These are phyloP conservation scores for Loriculus beryllinus DNA, from an alignment of 2,797 vertebrate species.

Conservation along the genomic window DNA sequence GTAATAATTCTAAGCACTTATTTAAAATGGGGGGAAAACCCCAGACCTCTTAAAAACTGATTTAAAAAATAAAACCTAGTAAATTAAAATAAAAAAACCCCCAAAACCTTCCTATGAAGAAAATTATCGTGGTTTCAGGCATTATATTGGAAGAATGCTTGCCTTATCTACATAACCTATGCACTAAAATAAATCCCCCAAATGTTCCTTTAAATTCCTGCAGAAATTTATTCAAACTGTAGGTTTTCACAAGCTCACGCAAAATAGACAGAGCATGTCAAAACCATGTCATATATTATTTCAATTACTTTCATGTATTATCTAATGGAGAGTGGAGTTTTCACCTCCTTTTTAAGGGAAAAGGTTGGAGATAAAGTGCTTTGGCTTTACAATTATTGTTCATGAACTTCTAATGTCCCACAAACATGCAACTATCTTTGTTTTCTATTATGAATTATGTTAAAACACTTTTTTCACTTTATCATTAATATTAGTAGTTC, in stretches of 20 bases:
- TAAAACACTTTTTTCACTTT: constrained; percentile 61
- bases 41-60: background rate
- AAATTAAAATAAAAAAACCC: background rate
- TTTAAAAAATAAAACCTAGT: background rate
- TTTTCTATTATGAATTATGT: constrained; percentile 41
- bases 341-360: constrained; percentile 43
- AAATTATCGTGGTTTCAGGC: background rate
- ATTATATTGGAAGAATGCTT: background rate
- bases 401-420: constrained; percentile 30
- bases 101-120: background rate
- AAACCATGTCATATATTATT: constrained; percentile 38
- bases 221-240: background rate
- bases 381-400: constrained; percentile 41
- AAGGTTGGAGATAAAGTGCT: constrained; percentile 14
- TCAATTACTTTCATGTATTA: background rate
- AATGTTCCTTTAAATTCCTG: background rate
- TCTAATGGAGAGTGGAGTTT: constrained; percentile 21
- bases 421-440: constrained; percentile 41
- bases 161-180: background rate
- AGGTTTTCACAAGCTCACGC: background rate
- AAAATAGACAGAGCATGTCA: constrained; percentile 40
- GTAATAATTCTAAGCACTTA: background rate
- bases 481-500: background rate
- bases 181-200: background rate
- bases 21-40: background rate